Conservation (phyloP, 1,140 invertebrate genomes). For the Adoxophyes honmai region DNA sequence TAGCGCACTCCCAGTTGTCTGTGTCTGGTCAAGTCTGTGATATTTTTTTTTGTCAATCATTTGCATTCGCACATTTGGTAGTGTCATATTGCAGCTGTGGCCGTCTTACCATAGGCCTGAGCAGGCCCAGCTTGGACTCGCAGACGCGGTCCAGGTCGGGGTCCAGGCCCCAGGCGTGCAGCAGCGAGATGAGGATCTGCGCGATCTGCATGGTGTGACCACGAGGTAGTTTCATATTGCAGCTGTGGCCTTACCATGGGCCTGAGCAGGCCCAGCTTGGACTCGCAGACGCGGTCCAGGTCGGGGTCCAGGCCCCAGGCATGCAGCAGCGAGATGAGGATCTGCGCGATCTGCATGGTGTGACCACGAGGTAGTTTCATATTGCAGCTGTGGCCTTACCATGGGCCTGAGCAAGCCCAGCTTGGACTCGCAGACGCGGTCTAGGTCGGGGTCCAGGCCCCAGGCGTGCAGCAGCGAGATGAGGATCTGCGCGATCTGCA, state of each 20-base stretch:
- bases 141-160: conserved; percentile 95
- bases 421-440: conserved; percentile 94
- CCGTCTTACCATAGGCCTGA: conserved; percentile 89
- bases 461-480: conserved; percentile 97
- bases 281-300: conserved; percentile 94
- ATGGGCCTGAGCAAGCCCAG: conserved; percentile 94
- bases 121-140: conserved; percentile 92
- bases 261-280: conserved; percentile 92
- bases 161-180: conserved; percentile 98
- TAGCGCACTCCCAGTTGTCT: too few species aligned
- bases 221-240: too few species aligned
- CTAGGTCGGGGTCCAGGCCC: conserved; percentile 96
- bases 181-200: conserved; percentile 93
- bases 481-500: conserved; percentile 97
- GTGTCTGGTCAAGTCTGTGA: too few species aligned
- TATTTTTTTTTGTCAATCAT: too few species aligned
- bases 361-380: too few species aligned
- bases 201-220: conserved; percentile 98
- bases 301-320: conserved; percentile 98
- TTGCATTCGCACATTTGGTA: too few species aligned
- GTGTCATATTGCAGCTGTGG: too few species aligned
- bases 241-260: too few species aligned
- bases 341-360: conserved; percentile 97
- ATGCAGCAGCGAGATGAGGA: conserved; percentile 96
- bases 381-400: conserved; percentile 76